Base-by-base conservation (phyloP, 2,888 invertebrate species). In the Ophraella communa region DNA sequence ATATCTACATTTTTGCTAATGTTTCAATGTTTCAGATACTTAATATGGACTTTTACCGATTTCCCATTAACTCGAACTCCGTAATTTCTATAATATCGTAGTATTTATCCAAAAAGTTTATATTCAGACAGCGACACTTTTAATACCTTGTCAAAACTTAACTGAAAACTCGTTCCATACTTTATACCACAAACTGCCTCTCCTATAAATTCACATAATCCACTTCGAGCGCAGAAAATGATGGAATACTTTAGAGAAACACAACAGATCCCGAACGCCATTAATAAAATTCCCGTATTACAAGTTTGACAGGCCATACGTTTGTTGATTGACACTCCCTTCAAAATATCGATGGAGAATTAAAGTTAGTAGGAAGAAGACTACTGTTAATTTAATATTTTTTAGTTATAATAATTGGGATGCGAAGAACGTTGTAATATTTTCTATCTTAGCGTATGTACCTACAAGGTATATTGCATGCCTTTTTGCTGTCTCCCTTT, bases 391-490 rank as follows among this genome's bases (percentile, higher is more conserved):
- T n/a, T 59, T 51, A 51, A 51, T 59, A 59, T 51, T 51, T 24
- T 58, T 63, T 58, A 63, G 58, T 63, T 58, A 45, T 63, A 63
- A 63, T 63, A 53, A 63, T 61, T 45, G 33, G 54, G 45, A 47
- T 47, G 47, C 55, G 61, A 39, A 14, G 14, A 39, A 14, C 17
- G 14, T 39, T 14, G 2, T 39, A 4, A 39, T 39, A 14, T 57
- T 47, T n/a, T n/a, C n/a, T n/a, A n/a, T n/a, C n/a, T n/a, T n/a
- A n/a, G n/a, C n/a, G n/a, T n/a, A n/a, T n/a, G n/a, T n/a, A n/a
- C n/a, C n/a, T n/a, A n/a, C n/a, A n/a, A 47, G 70, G 69, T 65
- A 67, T 69, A 70, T 72, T 69, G 64, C 64, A 62, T 70, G 61
- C 57, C 60, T 52, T 53, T 53, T 51, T n/a, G 18, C 42, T 24